Percentiles rank a stretch among this genome's conserved stretches.
Conservation (phyloP, 2,888 invertebrate species). For the Ephialtes manifestator region DNA sequence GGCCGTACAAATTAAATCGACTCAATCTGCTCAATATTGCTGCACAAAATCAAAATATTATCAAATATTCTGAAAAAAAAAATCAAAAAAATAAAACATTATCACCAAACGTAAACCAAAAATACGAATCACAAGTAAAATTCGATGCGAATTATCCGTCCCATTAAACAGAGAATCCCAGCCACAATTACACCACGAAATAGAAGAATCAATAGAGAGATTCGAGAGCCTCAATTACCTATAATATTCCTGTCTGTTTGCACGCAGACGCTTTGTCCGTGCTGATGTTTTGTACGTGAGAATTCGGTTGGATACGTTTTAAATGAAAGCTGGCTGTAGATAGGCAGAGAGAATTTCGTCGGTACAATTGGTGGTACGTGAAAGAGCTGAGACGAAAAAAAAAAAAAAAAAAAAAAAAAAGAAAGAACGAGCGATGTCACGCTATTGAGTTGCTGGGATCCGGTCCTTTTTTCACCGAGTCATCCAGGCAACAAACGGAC, state of each 20-base stretch:
- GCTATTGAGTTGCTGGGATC: conserved; percentile 54
- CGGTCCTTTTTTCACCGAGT: conserved; percentile 51
- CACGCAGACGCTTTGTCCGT: not conserved
- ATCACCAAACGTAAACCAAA: too few relatives aligned
- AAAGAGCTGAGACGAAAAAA: conserved; percentile 18
- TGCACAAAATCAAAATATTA: too few relatives aligned
- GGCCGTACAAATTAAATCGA: too few relatives aligned
- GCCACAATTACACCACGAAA: not conserved
- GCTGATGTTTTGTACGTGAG: conserved; percentile 1
- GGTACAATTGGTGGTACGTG: conserved; percentile 34
- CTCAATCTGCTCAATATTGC: too few relatives aligned
- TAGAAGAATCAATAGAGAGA: not conserved
- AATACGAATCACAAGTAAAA: not conserved
- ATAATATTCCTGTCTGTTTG: not conserved
- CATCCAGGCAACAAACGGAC: conserved; percentile 44
- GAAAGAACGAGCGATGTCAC: conserved; percentile 42
- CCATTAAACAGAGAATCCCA: not conserved
- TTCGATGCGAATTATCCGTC: not conserved
- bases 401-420: conserved; percentile 39
- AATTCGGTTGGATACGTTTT: not conserved
- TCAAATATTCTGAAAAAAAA: too few relatives aligned
- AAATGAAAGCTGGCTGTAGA: not conserved
- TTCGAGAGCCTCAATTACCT: not conserved
- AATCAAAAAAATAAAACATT: too few relatives aligned
- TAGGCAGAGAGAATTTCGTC: conserved; percentile 30